Evolutionary conservation across 2,113 vertebrate genomes (phyloP).

Genomic region (Aldabrachelys gigantea): DNA sequence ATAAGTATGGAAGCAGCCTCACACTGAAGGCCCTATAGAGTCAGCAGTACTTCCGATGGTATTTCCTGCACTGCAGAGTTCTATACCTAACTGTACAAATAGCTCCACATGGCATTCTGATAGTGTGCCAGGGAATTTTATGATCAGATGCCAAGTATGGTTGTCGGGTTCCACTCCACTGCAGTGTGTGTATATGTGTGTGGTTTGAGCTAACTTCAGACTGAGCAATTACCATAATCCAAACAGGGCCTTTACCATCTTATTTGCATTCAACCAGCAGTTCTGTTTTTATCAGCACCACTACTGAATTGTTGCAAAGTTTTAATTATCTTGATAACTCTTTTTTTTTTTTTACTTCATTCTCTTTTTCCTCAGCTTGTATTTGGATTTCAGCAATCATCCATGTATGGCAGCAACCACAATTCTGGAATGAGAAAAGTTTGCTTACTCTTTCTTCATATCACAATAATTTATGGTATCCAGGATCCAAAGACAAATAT

Average conservation of each 20-base stretch:
- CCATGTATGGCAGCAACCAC: slow-evolving; percentile 16
- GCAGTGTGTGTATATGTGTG: slow-evolving; percentile 75
- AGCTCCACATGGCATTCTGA: slow-evolving; percentile 72
- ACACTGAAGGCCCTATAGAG: slow-evolving; percentile 55
- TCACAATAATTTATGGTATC: not conserved
- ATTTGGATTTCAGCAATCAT: slow-evolving; percentile 64
- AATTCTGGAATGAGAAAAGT: slow-evolving; percentile 32
- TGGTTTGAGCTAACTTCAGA: slow-evolving; percentile 85
- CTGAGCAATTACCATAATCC: slow-evolving; percentile 83
- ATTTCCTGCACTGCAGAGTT: slow-evolving; percentile 72
- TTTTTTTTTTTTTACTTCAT: slow-evolving; percentile 15
- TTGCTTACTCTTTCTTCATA: slow-evolving; percentile 36
- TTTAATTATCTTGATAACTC: slow-evolving; percentile 69
- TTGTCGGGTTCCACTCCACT: slow-evolving; percentile 79
- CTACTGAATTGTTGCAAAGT: slow-evolving; percentile 68
- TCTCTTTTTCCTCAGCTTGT: slow-evolving; percentile 23
- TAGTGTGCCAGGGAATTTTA: slow-evolving; percentile 72
- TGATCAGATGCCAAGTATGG: slow-evolving; percentile 79
- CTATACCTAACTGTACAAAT: slow-evolving; percentile 74
- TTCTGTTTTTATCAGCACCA: slow-evolving; percentile 74
- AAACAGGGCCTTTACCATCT: slow-evolving; percentile 77
- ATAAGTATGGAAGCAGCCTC: slow-evolving; percentile 34
- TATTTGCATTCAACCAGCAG: slow-evolving; percentile 78
- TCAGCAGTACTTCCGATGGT: slow-evolving; percentile 68
- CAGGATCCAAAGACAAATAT: not conserved